A percentile compares a stretch with the other conserved stretches of the same genome.
Evolutionary conservation across 2,888 invertebrate species (phyloP).

Genomic region (Sipunculus nudus): DNA sequence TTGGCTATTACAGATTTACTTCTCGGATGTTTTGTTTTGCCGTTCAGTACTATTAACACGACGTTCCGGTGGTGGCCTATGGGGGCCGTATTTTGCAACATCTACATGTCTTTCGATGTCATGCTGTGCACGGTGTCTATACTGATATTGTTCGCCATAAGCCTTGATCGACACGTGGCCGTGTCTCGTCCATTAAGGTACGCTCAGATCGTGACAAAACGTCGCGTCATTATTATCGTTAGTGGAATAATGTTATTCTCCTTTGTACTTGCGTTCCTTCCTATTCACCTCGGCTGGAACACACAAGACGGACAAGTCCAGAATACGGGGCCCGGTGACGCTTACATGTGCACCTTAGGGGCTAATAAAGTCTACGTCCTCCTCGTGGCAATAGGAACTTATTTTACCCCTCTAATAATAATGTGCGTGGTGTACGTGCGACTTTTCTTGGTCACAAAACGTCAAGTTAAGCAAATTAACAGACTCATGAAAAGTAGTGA

Average conservation of each 20-base stretch:
- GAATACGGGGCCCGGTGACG: too few species aligned
- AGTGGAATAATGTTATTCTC: slow-evolving; percentile 39
- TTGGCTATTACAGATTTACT: slow-evolving; percentile 34
- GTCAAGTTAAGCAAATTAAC: slow-evolving; percentile 40
- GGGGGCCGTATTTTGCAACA: slow-evolving; percentile 37
- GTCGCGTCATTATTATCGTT: slow-evolving; percentile 25
- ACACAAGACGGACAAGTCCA: slow-evolving; percentile 27
- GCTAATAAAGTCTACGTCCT: slow-evolving; percentile 37
- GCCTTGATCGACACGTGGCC: slow-evolving; percentile 37
- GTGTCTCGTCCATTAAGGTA: slow-evolving; percentile 35
- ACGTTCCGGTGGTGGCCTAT: slow-evolving; percentile 34
- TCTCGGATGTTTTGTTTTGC: slow-evolving; percentile 36
- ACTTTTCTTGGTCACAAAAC: slow-evolving; percentile 30
- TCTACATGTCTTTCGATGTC: slow-evolving; percentile 36
- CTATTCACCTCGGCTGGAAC: slow-evolving; percentile 43
- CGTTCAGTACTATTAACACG: slow-evolving; percentile 36
- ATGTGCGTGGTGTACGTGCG: slow-evolving; percentile 38
- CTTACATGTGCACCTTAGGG: slow-evolving; percentile 29
- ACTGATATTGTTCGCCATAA: slow-evolving; percentile 38
- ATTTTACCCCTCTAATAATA: slow-evolving; percentile 37
- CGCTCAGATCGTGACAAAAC: slow-evolving; percentile 21
- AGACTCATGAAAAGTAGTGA: slow-evolving; percentile 23
- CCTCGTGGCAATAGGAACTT: slow-evolving; percentile 34
- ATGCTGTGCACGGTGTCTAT: slow-evolving; percentile 44
- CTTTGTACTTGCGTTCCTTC: slow-evolving; percentile 38